Base-by-base conservation (phyloP, 2,797 vertebrate species). In the Pangasius larnaudii region DNA sequence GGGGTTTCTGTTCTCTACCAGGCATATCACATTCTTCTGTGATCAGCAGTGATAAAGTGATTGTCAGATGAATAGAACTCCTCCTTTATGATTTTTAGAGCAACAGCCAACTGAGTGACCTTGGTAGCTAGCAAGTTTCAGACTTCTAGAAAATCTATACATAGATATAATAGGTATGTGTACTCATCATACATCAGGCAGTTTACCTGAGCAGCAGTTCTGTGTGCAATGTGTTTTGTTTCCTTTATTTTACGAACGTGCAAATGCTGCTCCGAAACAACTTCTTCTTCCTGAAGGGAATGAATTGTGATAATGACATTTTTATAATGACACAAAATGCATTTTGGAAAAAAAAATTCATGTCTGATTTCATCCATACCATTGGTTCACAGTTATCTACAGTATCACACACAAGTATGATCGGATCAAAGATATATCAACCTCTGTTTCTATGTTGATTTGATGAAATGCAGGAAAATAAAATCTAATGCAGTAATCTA, bases 1-100 rank as follows among this genome's bases (percentile, higher is more conserved):
- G 79, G n/a, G 59, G 71, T 86, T 82, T 82, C 53, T 51, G 33
- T 51, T 58, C 56, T 82, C 67, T 74, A 27, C 79, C 58, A 53
- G 30, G 30, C 67, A 81, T 53, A 53, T 71, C 8, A 46, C 75
- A 85, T 33, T 85, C 22, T 14, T 85, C 39, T 81, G 36, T 27
- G 8, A 79, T 80, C 74, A 71, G 10, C 18, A 51, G 56, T 51
- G 18, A 14, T 77, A 22, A 51, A 63, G 63, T 18, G 8, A 79
- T 30, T 18, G 1, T n/a, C 61, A 63, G 61, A n/a, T 81, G 10
- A 63, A 49, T n/a, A 4, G 16, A 58, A 58, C 77, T 36, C 3
- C 0, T 53, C 13, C 9, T 79, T 13, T 24, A 8, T 53, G 19
- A 36, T 56, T 56, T 33, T 36, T 59, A 24, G 7, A 10, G 22